phyloP scores from a whole-genome alignment of 1,140 invertebrate genomes.

The Tetragnatha versicolor region DNA sequence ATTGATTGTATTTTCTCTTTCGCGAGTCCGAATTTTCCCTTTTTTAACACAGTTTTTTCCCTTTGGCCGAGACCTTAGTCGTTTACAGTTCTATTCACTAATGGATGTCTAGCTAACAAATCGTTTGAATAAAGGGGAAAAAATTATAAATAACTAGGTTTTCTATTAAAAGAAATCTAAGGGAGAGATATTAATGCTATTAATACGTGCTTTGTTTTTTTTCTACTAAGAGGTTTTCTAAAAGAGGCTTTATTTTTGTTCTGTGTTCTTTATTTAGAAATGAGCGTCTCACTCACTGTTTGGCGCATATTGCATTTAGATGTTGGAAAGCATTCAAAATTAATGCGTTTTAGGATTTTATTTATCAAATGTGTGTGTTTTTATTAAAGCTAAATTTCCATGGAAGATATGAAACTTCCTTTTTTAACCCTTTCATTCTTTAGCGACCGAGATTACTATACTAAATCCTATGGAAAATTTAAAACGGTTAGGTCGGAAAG shows the following conservation, averaged over 20 bases:
- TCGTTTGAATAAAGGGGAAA: constrained; percentile 16
- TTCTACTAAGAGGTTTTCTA: neutral
- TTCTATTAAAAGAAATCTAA: constrained; percentile 21
- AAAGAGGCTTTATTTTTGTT: neutral
- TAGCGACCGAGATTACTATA: no score
- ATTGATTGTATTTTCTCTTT: constrained; percentile 47
- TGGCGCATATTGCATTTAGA: no score
- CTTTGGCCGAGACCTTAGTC: neutral
- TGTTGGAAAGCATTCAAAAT: no score
- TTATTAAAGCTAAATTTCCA: no score
- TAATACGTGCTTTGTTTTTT: constrained; percentile 20
- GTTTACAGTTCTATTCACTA: constrained; percentile 31
- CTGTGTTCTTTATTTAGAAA: neutral
- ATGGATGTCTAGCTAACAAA: constrained; percentile 31
- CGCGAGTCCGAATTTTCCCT: neutral
- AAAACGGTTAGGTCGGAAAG: no score
- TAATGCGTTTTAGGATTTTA: no score
- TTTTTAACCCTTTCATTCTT: no score
- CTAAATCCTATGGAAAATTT: no score
- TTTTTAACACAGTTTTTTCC: constrained; percentile 20
- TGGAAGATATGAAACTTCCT: no score
- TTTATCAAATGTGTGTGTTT: no score
- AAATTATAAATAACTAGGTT: constrained; percentile 31
- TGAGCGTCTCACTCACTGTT: no score
- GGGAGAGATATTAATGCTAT: constrained; percentile 21